Conservation (phyloP, 1,140 invertebrate genomes). For the Pseudomyrmex cubaensis region DNA sequence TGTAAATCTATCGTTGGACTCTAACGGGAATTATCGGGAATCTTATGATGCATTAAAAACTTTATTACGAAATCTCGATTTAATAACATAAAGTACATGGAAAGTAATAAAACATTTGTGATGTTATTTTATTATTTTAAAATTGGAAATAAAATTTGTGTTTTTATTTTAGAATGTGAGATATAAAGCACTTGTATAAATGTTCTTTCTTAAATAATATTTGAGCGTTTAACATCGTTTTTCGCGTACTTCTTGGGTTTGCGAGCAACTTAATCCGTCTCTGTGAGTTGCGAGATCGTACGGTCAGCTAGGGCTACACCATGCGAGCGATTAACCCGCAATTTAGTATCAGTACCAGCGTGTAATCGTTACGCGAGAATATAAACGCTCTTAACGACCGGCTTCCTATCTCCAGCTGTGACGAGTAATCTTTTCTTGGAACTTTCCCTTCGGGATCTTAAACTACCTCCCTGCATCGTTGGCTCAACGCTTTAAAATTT, state of each 20-base stretch:
- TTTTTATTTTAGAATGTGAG: too few relatives aligned
- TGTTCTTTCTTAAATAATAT: not conserved
- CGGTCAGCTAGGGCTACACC: conserved; percentile 25
- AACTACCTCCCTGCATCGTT: conserved; percentile 41
- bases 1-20: too few relatives aligned
- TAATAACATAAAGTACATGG: not conserved
- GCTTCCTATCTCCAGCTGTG: conserved; percentile 63
- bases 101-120: not conserved
- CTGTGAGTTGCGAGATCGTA: conserved; percentile 41
- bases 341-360: conserved; percentile 59
- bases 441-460: conserved; percentile 56
- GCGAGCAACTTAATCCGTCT: not conserved
- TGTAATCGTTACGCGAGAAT: conserved; percentile 63
- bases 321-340: conserved; percentile 57
- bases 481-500: conserved; percentile 38
- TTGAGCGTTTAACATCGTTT: not conserved
- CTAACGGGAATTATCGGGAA: not conserved
- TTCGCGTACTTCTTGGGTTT: not conserved
- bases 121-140: too few relatives aligned
- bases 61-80: not conserved
- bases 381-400: conserved; percentile 64
- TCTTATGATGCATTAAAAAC: not conserved
- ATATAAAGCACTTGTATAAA: not conserved
- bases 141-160: too few relatives aligned
- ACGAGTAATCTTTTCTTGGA: conserved; percentile 60